Evolutionary conservation across 2,888 invertebrate genomes (phyloP).

Genomic region (Sinelater perroti): DNA sequence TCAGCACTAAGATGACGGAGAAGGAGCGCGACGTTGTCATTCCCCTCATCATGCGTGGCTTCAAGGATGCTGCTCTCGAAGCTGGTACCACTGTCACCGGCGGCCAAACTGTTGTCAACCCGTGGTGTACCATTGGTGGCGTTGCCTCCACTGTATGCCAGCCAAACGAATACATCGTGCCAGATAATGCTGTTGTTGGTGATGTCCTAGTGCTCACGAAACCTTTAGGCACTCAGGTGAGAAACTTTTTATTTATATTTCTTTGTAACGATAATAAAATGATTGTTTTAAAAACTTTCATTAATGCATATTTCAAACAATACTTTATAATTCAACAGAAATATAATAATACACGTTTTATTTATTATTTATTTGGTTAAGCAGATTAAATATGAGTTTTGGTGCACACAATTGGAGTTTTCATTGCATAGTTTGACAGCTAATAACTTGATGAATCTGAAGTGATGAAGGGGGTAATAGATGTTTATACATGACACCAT

Average conservation of each 20-base stretch:
- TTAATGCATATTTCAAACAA: too few relatives aligned
- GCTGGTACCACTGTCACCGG: constrained; percentile 88
- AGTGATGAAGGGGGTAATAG: too few relatives aligned
- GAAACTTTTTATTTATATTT: constrained; percentile 20
- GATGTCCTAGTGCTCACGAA: constrained; percentile 89
- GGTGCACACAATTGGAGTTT: too few relatives aligned
- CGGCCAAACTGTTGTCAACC: constrained; percentile 89
- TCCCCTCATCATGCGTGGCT: constrained; percentile 90
- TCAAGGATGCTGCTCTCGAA: constrained; percentile 87
- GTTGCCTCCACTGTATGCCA: constrained; percentile 88
- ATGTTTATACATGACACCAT: too few relatives aligned
- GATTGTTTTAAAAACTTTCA: too few relatives aligned
- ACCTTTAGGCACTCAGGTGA: constrained; percentile 81
- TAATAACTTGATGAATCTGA: too few relatives aligned
- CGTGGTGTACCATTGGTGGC: constrained; percentile 92
- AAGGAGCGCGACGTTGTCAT: constrained; percentile 90
- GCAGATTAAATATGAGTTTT: too few relatives aligned
- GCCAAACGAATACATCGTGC: constrained; percentile 88
- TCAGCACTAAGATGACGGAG: constrained; percentile 90
- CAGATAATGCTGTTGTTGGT: constrained; percentile 84
- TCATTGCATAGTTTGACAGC: too few relatives aligned
- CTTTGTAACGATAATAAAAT: too few relatives aligned
- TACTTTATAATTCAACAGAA: too few relatives aligned
- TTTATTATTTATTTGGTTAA: too few relatives aligned
- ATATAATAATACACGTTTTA: too few relatives aligned